Percentiles rank a stretch among this genome's conserved stretches.
Conservation (phyloP, 2,113 vertebrate genomes). For the Hyaena hyaena region DNA sequence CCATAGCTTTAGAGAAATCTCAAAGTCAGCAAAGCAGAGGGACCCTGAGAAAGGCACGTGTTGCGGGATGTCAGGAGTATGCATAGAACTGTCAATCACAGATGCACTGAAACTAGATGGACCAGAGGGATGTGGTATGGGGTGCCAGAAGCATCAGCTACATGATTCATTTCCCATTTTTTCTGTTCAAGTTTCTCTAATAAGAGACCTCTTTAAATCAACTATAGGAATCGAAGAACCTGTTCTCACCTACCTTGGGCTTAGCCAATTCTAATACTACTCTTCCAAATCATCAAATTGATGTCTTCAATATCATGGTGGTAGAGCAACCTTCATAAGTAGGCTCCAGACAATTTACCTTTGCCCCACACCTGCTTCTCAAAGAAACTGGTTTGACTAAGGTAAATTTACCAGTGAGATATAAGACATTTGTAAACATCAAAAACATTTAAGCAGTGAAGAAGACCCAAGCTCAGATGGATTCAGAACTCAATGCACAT, state of each 20-base stretch:
- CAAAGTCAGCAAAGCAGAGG: neutral
- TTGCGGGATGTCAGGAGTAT: neutral
- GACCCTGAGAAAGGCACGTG: no score
- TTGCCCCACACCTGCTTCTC: neutral
- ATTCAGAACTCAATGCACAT: neutral
- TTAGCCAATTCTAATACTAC: neutral
- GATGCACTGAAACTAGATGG: neutral
- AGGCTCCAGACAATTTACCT: neutral
- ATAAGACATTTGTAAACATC: neutral
- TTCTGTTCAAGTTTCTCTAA: neutral
- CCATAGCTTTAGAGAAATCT: neutral
- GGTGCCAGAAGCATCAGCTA: no score
- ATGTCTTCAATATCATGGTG: neutral
- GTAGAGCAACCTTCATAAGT: neutral
- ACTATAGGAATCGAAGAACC: neutral
- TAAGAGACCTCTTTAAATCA: neutral
- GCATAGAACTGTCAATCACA: neutral
- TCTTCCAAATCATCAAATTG: neutral
- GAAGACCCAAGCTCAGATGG: neutral
- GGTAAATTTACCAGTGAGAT: neutral
- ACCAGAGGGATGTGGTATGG: no score
- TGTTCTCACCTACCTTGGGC: neutral
- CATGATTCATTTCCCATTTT: neutral
- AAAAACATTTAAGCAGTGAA: neutral
- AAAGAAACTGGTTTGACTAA: neutral